Percentiles rank a stretch among this genome's conserved stretches.
Evolutionary conservation across 2,888 invertebrate species (phyloP).

Genomic region (Tridacna gigas): DNA sequence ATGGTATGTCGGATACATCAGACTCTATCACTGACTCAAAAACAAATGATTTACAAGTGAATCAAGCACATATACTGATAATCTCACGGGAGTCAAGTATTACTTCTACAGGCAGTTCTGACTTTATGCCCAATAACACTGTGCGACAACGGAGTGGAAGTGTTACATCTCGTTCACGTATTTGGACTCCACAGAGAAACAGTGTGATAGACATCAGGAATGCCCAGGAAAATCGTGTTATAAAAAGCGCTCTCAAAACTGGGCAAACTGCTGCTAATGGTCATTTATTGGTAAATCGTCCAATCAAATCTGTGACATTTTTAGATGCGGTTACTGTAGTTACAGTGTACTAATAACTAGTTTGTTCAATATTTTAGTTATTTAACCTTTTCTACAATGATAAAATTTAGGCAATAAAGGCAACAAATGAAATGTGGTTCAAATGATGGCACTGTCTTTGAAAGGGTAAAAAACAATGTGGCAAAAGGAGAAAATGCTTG

Average conservation of each 20-base stretch:
- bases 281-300: slow-evolving; percentile 55
- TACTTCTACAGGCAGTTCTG: slow-evolving; percentile 1
- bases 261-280: slow-evolving; percentile 28
- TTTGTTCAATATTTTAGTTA: not conserved
- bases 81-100: slow-evolving; percentile 31
- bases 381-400: not conserved
- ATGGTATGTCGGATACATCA: slow-evolving; percentile 10
- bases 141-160: not conserved
- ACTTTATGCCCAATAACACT: slow-evolving; percentile 1
- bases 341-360: slow-evolving; percentile 43
- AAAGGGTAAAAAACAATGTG: not conserved
- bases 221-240: slow-evolving; percentile 31
- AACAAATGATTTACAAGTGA: slow-evolving; percentile 23
- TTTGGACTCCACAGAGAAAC: slow-evolving; percentile 9
- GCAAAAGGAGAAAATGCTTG: not conserved
- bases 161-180: not conserved
- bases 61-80: slow-evolving; percentile 41
- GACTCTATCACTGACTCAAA: not conserved
- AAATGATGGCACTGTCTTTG: too few species aligned
- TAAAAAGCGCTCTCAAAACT: slow-evolving; percentile 60
- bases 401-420: not conserved
- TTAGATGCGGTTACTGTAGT: slow-evolving; percentile 61
- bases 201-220: slow-evolving; percentile 10
- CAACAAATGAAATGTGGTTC: too few species aligned
- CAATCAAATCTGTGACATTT: slow-evolving; percentile 64